Evolutionary conservation across 2,888 invertebrate species (phyloP).

Genomic region (Margaritifera margaritifera): DNA sequence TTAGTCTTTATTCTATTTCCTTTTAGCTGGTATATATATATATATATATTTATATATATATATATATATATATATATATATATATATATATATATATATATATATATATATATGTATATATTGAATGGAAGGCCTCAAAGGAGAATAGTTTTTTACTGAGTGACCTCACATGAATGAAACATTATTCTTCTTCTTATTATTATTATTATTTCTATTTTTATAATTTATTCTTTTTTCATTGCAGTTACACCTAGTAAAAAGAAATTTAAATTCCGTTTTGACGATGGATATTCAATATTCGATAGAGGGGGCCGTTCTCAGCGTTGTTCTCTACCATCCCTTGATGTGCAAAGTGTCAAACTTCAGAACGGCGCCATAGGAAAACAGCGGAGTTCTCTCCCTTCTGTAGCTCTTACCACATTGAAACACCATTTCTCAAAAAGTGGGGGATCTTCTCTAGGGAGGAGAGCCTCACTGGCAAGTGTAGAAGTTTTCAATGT

Average conservation of each 20-base stretch:
- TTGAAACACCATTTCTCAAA: slow-evolving; percentile 36
- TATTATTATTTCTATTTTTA: too few relatives aligned
- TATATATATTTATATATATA: neutral
- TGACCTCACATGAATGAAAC: too few relatives aligned
- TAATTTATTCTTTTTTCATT: slow-evolving; percentile 6
- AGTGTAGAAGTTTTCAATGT: slow-evolving; percentile 16
- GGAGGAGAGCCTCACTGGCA: slow-evolving; percentile 24
- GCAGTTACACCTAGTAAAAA: slow-evolving; percentile 57
- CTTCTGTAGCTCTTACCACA: slow-evolving; percentile 22
- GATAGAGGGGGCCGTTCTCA: slow-evolving; percentile 17
- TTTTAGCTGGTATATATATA: neutral
- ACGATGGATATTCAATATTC: slow-evolving; percentile 37
- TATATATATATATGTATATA: too few relatives aligned
- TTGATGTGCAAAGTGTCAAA: slow-evolving; percentile 34
- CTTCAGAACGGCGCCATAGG: slow-evolving; percentile 13
- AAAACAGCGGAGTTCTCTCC: slow-evolving; percentile 25
- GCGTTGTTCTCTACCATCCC: slow-evolving; percentile 29
- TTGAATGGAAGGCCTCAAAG: too few relatives aligned
- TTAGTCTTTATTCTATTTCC: neutral
- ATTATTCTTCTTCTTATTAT: too few relatives aligned
- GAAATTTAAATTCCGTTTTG: slow-evolving; percentile 59
- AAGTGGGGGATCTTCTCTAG: slow-evolving; percentile 3
- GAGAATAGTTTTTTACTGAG: too few relatives aligned
- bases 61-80: neutral
- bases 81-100: too few relatives aligned